Conservation (phyloP, 2,797 vertebrate genomes). For the Dermochelys coriacea region DNA sequence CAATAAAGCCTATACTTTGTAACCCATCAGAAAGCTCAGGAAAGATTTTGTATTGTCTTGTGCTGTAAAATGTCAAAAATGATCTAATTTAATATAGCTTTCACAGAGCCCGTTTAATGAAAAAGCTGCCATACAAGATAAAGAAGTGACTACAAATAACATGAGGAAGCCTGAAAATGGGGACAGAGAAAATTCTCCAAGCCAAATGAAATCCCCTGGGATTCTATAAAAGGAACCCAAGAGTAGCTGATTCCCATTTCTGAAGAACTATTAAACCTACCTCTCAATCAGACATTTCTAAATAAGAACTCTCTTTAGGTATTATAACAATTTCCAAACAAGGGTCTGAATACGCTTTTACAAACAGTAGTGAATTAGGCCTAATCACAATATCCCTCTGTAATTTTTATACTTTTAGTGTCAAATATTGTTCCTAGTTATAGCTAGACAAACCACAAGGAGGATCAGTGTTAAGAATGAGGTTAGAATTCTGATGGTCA, state of each 20-base stretch:
- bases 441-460: not conserved
- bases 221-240: slow-evolving; percentile 44
- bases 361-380: not conserved
- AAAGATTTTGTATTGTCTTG: slow-evolving; percentile 1
- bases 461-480: not conserved
- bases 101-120: slow-evolving; percentile 37
- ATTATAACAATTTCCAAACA: slow-evolving; percentile 19
- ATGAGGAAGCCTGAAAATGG: slow-evolving; percentile 36
- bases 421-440: not conserved
- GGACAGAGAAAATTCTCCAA: slow-evolving; percentile 55
- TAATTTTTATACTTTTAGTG: not conserved
- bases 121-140: slow-evolving; percentile 53
- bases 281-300: slow-evolving; percentile 11
- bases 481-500: not conserved
- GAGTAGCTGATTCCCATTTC: not conserved
- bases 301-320: not conserved
- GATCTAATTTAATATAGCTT: slow-evolving; percentile 8
- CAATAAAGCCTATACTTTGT: slow-evolving; percentile 12
- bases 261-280: slow-evolving; percentile 8
- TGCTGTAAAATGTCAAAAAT: slow-evolving; percentile 6
- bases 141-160: slow-evolving; percentile 46
- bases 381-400: not conserved
- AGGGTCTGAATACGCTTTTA: not conserved
- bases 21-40: not conserved
- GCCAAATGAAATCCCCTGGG: slow-evolving; percentile 48